A percentile compares a stretch with the other conserved stretches of the same genome.
These are phyloP conservation scores for Luperina nickerlii DNA, from an alignment of 2,888 invertebrate genomes.

Conservation along the genomic window DNA sequence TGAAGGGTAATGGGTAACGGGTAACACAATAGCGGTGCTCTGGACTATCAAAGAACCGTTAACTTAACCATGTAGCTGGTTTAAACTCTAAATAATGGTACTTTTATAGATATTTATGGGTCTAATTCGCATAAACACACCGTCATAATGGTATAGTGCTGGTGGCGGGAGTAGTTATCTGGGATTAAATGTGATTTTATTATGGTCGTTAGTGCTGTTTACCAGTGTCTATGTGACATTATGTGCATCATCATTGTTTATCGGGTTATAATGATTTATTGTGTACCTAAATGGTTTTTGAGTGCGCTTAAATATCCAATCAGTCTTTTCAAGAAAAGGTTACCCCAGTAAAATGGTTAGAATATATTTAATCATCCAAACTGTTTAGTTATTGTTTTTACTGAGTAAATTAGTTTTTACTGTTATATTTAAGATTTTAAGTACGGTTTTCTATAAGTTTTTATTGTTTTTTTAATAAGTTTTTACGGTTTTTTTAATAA, in stretches of 20 bases:
- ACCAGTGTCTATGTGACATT: neutral
- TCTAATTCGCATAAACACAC: slow-evolving; percentile 13
- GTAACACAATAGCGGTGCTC: slow-evolving; percentile 37
- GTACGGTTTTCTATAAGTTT: no score
- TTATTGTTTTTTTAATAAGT: no score
- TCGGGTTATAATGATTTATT: neutral
- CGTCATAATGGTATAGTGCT: neutral
- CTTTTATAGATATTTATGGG: neutral
- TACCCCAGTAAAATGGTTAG: neutral
- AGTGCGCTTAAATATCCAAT: neutral
- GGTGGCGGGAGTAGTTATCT: neutral
- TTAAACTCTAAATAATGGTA: slow-evolving; percentile 22
- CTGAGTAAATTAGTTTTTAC: no score
- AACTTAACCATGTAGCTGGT: slow-evolving; percentile 25
- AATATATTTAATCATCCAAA: neutral
- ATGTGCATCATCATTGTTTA: neutral
- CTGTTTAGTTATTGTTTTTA: neutral
- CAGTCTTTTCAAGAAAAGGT: neutral
- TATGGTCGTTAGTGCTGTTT: neutral
- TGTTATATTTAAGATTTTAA: no score
- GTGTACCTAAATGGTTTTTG: neutral
- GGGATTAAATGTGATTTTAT: neutral
- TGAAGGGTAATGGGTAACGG: slow-evolving; percentile 39
- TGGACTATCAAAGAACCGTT: slow-evolving; percentile 47
- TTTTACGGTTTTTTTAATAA: no score